Evolutionary conservation across 2,113 vertebrate genomes (phyloP), one percentile per base, ranked within the genome.

Genomic region (Cyphomyrus discorhynchus): DNA sequence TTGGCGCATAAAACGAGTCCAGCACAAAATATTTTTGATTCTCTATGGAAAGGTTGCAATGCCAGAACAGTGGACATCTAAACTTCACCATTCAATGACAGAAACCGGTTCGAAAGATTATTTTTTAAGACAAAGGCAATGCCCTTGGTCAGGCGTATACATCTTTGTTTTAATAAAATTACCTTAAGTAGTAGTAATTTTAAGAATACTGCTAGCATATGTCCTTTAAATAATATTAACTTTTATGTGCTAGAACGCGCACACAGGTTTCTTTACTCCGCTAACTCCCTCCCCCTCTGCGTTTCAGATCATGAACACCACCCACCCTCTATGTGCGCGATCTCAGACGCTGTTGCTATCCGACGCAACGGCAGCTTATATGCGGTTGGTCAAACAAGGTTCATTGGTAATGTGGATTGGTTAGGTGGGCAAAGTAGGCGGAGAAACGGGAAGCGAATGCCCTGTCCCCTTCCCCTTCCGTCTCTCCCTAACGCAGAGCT

Each of bases 271-370:
- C 85, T 53, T 74, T 42, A 83, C 62, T 86, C 58, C 82, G 27
- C 83, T 90, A 50, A 31, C 45, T 49, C 83, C 84, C 88, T 83
- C 31, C 53, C 39, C 56, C 49, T 87, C 88, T 70, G 15, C 88
- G 66, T 74, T 70, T 83, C 90, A 86, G 83, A 89, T 86, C 47
- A 84, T 86, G 77, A 49, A 83, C 86, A 82, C 66, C 89, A 91
- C 87, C 90, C 91, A 58, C 85, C 91, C 92, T 90, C 90, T 88
- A 87, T 88, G 58, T 91, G 93, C 94, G 89, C 93, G 92, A 93
- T 94, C 94, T 91, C 91, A 92, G 86, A 82, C 92, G 93, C 96
- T 97, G 95, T 96, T 97, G 95, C 96, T 96, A 96, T 94, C 96
- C 96, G 92, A 95, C 95, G 95, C 95, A 90, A 91, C 86, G 96